Percentiles rank a stretch among this genome's conserved stretches.
Conservation (phyloP, 2,113 vertebrate species). For the Apodemus speciosus region DNA sequence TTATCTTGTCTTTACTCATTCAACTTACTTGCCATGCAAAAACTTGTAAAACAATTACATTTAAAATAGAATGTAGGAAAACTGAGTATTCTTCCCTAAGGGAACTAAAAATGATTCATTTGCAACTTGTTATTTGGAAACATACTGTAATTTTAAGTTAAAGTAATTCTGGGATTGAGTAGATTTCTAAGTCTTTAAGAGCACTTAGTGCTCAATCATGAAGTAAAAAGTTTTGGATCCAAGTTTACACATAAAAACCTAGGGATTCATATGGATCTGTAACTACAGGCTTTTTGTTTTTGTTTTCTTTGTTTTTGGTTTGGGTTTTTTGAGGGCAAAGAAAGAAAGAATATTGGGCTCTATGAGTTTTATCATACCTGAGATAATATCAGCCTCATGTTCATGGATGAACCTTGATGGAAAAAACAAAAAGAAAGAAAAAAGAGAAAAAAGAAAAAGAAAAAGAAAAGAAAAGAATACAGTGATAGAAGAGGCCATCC, state of each 20-base stretch:
- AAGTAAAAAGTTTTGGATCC: background rate
- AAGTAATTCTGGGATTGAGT: background rate
- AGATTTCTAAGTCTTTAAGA: background rate
- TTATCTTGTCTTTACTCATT: constrained; percentile 37
- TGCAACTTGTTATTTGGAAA: constrained; percentile 15
- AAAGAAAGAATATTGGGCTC: background rate
- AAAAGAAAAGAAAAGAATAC: background rate
- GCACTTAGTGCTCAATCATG: background rate
- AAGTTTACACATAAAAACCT: background rate
- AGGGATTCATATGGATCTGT: background rate
- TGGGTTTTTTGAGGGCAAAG: background rate
- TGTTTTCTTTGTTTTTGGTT: background rate
- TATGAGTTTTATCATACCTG: background rate
- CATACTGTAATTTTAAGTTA: constrained; percentile 39
- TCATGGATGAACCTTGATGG: background rate
- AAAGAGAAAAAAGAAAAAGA: too few relatives aligned
- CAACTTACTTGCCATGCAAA: background rate
- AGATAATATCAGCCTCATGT: background rate
- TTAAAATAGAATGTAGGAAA: constrained; percentile 51
- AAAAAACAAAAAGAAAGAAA: too few relatives aligned
- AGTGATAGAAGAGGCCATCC: background rate
- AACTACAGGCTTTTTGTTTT: background rate
- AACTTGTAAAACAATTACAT: constrained; percentile 31
- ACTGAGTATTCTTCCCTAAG: background rate
- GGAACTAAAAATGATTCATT: constrained; percentile 34